Conservation (phyloP, 2,888 invertebrate genomes). For the Patella ulyssiponensis region DNA sequence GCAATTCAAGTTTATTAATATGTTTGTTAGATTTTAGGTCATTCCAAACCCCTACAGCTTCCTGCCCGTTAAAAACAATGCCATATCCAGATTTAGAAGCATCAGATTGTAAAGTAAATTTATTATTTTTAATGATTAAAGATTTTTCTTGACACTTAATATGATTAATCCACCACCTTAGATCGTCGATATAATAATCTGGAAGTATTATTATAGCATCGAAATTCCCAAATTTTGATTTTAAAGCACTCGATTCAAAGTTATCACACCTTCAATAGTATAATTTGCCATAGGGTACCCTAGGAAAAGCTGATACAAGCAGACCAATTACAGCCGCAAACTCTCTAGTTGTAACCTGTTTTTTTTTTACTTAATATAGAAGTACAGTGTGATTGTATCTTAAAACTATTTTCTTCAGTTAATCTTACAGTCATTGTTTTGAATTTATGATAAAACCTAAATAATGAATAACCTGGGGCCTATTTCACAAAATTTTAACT, state of each 20-base stretch:
- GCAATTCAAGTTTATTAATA: slow-evolving; percentile 12
- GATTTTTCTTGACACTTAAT: background rate
- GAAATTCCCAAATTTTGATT: background rate
- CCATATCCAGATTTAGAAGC: slow-evolving; percentile 1
- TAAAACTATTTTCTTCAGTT: slow-evolving; percentile 33
- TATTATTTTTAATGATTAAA: background rate
- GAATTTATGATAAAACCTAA: slow-evolving; percentile 12
- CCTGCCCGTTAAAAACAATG: background rate
- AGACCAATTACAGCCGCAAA: background rate
- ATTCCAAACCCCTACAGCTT: slow-evolving; percentile 7
- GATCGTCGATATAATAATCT: background rate
- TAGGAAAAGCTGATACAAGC: background rate
- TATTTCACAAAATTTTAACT: too few species aligned
- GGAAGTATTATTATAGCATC: background rate
- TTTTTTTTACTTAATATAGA: background rate
- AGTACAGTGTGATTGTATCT: background rate
- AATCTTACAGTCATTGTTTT: slow-evolving; percentile 34
- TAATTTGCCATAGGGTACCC: background rate
- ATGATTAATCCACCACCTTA: slow-evolving; percentile 12
- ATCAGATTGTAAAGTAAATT: background rate
- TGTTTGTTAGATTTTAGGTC: slow-evolving; percentile 2
- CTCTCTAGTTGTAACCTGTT: background rate
- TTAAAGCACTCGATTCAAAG: background rate
- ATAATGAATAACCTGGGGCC: slow-evolving; percentile 10
- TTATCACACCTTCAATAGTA: too few species aligned